Evolutionary conservation across 1,140 invertebrate genomes (phyloP).

Genomic region (Drosophila mauritiana): DNA sequence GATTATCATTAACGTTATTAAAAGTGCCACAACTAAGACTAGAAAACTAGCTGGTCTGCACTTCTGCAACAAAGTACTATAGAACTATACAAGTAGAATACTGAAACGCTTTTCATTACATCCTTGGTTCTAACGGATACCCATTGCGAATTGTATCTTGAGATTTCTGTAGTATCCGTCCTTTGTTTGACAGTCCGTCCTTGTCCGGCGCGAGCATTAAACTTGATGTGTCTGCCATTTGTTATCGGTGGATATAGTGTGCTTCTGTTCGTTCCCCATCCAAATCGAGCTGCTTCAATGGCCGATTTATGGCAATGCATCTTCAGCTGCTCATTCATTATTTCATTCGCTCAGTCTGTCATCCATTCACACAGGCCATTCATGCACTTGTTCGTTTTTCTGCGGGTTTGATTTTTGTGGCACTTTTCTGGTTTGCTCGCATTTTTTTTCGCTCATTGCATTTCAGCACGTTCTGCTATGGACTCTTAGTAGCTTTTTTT

Average conservation of each 20-base stretch:
- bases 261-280: constrained; percentile 2
- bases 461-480: constrained; percentile 62
- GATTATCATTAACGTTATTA: not conserved
- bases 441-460: constrained; percentile 50
- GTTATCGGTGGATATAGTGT: constrained; percentile 22
- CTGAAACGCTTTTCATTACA: constrained; percentile 32
- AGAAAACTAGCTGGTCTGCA: not conserved
- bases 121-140: constrained; percentile 15
- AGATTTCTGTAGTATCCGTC: constrained; percentile 12
- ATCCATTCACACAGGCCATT: constrained; percentile 49
- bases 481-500: constrained; percentile 24
- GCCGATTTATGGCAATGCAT: constrained; percentile 60
- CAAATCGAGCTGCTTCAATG: constrained; percentile 44
- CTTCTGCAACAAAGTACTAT: constrained; percentile 13
- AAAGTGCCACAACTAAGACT: not conserved
- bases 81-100: not conserved
- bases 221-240: constrained; percentile 67
- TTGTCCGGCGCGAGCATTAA: constrained; percentile 45
- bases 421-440: constrained; percentile 16
- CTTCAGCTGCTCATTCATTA: constrained; percentile 48
- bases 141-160: constrained; percentile 24
- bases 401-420: constrained; percentile 24
- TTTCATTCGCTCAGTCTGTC: constrained; percentile 35
- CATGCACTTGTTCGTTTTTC: constrained; percentile 22
- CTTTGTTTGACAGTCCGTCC: constrained; percentile 39